These are phyloP conservation scores for Drosophila parvula DNA, from an alignment of 1,140 invertebrate species.

Conservation along the genomic window DNA sequence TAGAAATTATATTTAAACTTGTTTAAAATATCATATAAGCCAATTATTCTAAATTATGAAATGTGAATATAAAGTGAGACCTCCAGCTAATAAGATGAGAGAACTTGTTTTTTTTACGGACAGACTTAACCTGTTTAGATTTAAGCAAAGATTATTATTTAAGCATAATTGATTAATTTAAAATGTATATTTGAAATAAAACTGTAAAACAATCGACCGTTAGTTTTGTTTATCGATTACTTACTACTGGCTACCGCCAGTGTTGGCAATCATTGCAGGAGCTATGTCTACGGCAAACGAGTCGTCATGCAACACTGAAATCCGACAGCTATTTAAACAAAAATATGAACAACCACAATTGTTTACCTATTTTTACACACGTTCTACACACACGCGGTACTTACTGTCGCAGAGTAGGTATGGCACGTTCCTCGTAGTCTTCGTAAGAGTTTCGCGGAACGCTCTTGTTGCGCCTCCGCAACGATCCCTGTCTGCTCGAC, in stretches of 20 bases:
- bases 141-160: too few relatives aligned
- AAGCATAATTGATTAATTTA: background rate
- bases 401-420: conserved; percentile 93
- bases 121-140: background rate
- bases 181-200: background rate
- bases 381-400: conserved; percentile 59
- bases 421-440: conserved; percentile 92
- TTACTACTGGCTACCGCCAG: conserved; percentile 2
- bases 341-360: conserved; percentile 16
- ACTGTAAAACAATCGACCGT: conserved; percentile 38
- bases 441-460: conserved; percentile 91
- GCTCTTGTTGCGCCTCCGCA: conserved; percentile 90
- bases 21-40: too few relatives aligned
- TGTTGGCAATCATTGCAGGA: conserved; percentile 18
- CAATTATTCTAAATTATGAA: too few relatives aligned
- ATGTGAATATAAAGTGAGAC: too few relatives aligned
- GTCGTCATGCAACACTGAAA: conserved; percentile 37
- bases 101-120: background rate
- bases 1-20: background rate
- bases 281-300: conserved; percentile 24
- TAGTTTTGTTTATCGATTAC: conserved; percentile 29
- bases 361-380: conserved; percentile 24
- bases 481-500: conserved; percentile 86
- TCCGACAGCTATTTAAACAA: conserved; percentile 29
- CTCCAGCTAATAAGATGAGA: background rate